phyloP scores from a whole-genome alignment of 2,113 vertebrate species.

The Typhlomys cinereus region DNA sequence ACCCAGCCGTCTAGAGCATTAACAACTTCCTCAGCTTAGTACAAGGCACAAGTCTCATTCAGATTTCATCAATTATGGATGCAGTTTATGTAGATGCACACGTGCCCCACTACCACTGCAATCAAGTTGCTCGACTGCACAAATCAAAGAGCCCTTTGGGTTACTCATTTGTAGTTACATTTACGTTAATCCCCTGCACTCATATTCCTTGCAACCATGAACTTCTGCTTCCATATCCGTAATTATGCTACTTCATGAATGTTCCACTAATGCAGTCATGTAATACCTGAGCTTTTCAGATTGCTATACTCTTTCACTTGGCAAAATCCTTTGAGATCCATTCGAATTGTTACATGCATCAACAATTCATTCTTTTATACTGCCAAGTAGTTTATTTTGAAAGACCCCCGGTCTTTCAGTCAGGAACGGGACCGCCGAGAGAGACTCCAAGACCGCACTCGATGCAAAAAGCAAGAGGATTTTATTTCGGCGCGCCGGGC shows the following conservation, averaged over 20 bases:
- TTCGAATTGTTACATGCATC: neutral
- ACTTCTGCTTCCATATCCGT: neutral
- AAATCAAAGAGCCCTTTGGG: neutral
- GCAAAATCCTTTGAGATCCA: neutral
- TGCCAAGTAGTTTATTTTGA: neutral
- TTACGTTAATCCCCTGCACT: neutral
- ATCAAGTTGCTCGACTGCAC: neutral
- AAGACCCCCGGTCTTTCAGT: too few relatives aligned
- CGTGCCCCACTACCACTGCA: neutral
- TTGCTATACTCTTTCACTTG: neutral
- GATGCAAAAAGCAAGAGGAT: too few relatives aligned
- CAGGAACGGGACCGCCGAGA: too few relatives aligned
- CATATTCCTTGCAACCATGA: neutral
- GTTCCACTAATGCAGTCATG: constrained; percentile 4
- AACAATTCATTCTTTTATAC: constrained; percentile 16
- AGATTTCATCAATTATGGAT: neutral
- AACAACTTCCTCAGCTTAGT: neutral
- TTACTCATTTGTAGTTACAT: neutral
- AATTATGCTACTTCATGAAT: neutral
- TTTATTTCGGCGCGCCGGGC: too few relatives aligned
- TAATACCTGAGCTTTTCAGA: neutral
- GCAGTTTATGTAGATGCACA: neutral
- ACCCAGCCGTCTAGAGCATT: neutral
- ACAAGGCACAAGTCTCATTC: neutral
- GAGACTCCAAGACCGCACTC: too few relatives aligned